Percentiles rank a stretch among this genome's conserved stretches.
Conservation (phyloP, 2,888 invertebrate species). For the Drosophila parthenogenetica region DNA sequence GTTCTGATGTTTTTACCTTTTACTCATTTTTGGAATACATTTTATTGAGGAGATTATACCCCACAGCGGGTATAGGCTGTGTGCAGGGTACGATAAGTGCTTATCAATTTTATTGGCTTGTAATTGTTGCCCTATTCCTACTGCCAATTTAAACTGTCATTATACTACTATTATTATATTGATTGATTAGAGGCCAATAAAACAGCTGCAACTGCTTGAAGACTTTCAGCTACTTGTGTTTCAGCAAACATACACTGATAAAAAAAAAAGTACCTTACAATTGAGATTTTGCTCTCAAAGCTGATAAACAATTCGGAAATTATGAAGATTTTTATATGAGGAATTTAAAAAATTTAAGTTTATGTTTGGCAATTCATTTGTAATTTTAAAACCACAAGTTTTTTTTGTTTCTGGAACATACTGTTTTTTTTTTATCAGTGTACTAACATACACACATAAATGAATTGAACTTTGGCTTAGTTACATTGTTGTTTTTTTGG, state of each 20-base stretch:
- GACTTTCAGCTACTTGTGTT: not conserved
- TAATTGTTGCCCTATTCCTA: slow-evolving; percentile 54
- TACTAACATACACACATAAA: not conserved
- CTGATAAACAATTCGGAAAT: too few relatives aligned
- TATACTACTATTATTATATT: slow-evolving; percentile 34
- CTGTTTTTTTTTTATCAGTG: too few relatives aligned
- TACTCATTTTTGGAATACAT: too few relatives aligned
- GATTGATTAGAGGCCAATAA: slow-evolving; percentile 57
- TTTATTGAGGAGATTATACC: not conserved
- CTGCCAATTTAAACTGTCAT: slow-evolving; percentile 30
- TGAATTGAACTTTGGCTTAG: slow-evolving; percentile 45
- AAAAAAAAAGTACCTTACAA: too few relatives aligned
- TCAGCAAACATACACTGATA: too few relatives aligned
- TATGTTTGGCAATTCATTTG: too few relatives aligned
- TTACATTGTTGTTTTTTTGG: slow-evolving; percentile 43
- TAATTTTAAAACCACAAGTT: too few relatives aligned
- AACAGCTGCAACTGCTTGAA: slow-evolving; percentile 33
- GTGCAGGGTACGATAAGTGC: slow-evolving; percentile 23
- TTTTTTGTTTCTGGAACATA: too few relatives aligned
- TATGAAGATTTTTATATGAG: too few relatives aligned
- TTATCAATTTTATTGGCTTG: slow-evolving; percentile 57
- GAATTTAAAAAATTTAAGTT: too few relatives aligned
- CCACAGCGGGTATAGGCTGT: not conserved
- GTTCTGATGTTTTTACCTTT: too few relatives aligned
- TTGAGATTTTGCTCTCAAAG: too few relatives aligned